These are phyloP conservation scores for Therioaphis trifolii DNA, from an alignment of 2,888 invertebrate genomes.

Conservation along the genomic window DNA sequence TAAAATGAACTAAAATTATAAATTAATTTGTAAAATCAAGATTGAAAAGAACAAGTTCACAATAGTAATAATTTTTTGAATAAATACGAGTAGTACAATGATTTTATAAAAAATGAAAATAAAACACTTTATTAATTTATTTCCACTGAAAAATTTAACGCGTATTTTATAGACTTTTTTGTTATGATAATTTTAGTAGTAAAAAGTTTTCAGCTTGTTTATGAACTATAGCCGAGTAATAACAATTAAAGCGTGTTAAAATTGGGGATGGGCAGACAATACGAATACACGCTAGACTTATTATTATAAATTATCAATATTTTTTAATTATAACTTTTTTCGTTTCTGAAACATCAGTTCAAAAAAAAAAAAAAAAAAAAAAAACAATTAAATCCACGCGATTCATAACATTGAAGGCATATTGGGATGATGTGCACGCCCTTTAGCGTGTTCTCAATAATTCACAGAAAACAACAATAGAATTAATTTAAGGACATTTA, in stretches of 20 bases:
- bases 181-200: conserved; percentile 42
- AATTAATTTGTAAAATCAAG: neutral
- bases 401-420: neutral
- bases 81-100: conserved; percentile 32
- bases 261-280: conserved; percentile 7
- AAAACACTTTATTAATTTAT: conserved; percentile 31
- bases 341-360: neutral
- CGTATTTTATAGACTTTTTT: conserved; percentile 41
- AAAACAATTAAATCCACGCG: neutral
- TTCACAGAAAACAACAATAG: neutral
- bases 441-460: neutral
- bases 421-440: neutral
- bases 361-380: conserved; percentile 16
- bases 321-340: conserved; percentile 39
- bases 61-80: conserved; percentile 41
- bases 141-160: conserved; percentile 1
- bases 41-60: neutral
- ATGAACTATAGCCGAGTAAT: conserved; percentile 21
- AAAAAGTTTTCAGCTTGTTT: conserved; percentile 28
- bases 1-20: conserved; percentile 36
- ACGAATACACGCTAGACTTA: neutral
- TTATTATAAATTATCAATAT: conserved; percentile 23
- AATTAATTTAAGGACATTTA: neutral
- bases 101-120: too few species aligned
- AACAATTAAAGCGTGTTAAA: conserved; percentile 15